Percentiles rank a stretch among this genome's conserved stretches.
These are phyloP conservation scores for Synergus itoensis DNA, from an alignment of 2,888 invertebrate species.

Conservation along the genomic window DNA sequence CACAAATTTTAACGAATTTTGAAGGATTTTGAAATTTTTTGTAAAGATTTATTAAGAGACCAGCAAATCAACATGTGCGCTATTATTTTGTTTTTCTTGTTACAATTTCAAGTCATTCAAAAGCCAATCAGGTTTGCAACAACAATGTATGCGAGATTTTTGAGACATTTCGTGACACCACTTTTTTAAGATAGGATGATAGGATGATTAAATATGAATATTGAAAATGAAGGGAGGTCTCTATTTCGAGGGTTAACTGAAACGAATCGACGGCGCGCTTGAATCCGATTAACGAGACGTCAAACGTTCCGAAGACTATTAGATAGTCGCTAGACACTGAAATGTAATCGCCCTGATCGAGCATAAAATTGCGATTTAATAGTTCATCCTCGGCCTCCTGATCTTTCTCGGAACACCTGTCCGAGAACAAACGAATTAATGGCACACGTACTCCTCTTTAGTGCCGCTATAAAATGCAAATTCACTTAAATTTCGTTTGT, in stretches of 20 bases:
- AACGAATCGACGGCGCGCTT: constrained; percentile 49
- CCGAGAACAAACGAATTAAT: constrained; percentile 69
- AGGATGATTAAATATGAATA: neutral
- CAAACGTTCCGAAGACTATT: constrained; percentile 53
- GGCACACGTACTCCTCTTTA: constrained; percentile 52
- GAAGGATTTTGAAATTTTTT: too few relatives aligned
- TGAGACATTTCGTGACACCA: too few relatives aligned
- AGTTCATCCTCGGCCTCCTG: constrained; percentile 56
- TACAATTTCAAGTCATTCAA: too few relatives aligned
- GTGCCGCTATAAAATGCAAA: constrained; percentile 22
- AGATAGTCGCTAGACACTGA: constrained; percentile 58
- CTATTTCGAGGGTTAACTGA: constrained; percentile 43
- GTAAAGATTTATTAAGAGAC: too few relatives aligned
- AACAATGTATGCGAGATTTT: too few relatives aligned
- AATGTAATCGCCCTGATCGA: constrained; percentile 64
- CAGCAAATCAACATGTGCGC: too few relatives aligned
- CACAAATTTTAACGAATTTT: too few relatives aligned
- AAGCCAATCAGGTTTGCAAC: too few relatives aligned
- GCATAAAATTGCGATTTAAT: constrained; percentile 75
- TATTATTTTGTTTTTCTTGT: too few relatives aligned
- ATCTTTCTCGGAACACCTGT: constrained; percentile 66
- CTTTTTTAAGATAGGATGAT: too few relatives aligned
- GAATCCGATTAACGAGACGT: constrained; percentile 62
- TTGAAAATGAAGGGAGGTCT: neutral
- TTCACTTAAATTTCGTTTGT: neutral